Evolutionary conservation across 1,140 invertebrate genomes (phyloP).

Genomic region (Heliconius eleuchia): DNA sequence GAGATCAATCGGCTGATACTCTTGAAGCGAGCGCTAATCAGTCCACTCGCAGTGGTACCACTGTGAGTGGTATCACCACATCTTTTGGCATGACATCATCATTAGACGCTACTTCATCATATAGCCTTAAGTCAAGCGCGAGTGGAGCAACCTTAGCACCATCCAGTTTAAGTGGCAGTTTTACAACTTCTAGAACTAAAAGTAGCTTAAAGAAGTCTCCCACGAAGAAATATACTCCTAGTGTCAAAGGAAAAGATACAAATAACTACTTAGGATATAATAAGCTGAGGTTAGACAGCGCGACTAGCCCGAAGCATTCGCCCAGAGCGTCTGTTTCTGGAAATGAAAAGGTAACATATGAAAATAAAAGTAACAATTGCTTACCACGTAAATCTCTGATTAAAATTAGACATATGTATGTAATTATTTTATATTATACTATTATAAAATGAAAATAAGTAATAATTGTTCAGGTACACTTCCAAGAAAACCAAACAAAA

Average conservation of each 20-base stretch:
- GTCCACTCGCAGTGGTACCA: slow-evolving; percentile 61
- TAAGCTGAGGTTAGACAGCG: slow-evolving; percentile 76
- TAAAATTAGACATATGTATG: too few relatives aligned
- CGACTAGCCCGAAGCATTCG: slow-evolving; percentile 77
- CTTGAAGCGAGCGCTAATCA: slow-evolving; percentile 61
- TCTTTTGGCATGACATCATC: slow-evolving; percentile 68
- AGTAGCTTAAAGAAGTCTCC: slow-evolving; percentile 74
- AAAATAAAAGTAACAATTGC: too few relatives aligned
- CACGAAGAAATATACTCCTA: slow-evolving; percentile 70
- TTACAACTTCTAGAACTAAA: slow-evolving; percentile 67
- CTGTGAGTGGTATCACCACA: slow-evolving; percentile 60
- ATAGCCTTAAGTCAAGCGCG: slow-evolving; percentile 66
- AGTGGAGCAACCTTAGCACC: slow-evolving; percentile 68
- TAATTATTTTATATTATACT: neutral
- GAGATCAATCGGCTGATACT: slow-evolving; percentile 60
- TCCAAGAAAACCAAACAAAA: slow-evolving; percentile 64
- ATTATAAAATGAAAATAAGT: neutral
- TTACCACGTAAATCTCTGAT: too few relatives aligned
- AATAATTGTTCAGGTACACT: slow-evolving; percentile 59
- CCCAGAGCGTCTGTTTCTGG: slow-evolving; percentile 53
- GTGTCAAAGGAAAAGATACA: slow-evolving; percentile 59
- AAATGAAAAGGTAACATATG: slow-evolving; percentile 62
- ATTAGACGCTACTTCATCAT: slow-evolving; percentile 69
- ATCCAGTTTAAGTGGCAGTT: slow-evolving; percentile 67
- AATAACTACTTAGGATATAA: slow-evolving; percentile 72